These are phyloP conservation scores for Drosophila setifemur DNA, from an alignment of 1,140 invertebrate species.

Conservation along the genomic window DNA sequence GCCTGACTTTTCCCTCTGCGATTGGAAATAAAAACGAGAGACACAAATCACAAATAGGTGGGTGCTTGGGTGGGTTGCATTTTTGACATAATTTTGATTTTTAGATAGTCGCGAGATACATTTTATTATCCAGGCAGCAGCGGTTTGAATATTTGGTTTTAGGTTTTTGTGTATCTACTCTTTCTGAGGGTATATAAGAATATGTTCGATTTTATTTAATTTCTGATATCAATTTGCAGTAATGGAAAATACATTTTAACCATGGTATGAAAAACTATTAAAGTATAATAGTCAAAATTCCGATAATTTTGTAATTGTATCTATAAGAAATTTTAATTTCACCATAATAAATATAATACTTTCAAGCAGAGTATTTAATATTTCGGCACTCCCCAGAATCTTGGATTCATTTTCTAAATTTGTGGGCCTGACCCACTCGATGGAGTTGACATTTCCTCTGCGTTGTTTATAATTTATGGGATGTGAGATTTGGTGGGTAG, in stretches of 20 bases:
- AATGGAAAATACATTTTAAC: too few species aligned
- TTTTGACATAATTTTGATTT: slow-evolving; percentile 57
- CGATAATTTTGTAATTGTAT: too few species aligned
- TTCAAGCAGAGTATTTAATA: not conserved
- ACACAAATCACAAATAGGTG: slow-evolving; percentile 31
- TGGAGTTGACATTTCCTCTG: slow-evolving; percentile 39
- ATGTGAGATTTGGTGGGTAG: slow-evolving; percentile 35
- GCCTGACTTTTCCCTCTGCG: slow-evolving; percentile 26
- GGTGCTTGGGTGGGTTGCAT: slow-evolving; percentile 31
- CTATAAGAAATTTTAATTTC: too few species aligned
- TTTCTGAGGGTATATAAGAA: not conserved
- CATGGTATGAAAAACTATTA: too few species aligned
- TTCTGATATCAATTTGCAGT: too few species aligned
- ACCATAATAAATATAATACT: too few species aligned
- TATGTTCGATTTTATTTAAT: too few species aligned
- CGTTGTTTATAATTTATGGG: slow-evolving; percentile 53
- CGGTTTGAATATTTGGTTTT: slow-evolving; percentile 13
- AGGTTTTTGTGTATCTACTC: not conserved
- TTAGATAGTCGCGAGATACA: slow-evolving; percentile 24
- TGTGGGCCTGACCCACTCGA: slow-evolving; percentile 59
- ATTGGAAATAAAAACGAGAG: slow-evolving; percentile 20
- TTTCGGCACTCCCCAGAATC: not conserved
- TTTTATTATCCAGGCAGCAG: slow-evolving; percentile 21
- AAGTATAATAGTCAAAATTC: too few species aligned
- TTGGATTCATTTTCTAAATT: slow-evolving; percentile 43